Base-by-base conservation (phyloP, 2,888 invertebrate species). In the Lasioglossum marginatum region DNA sequence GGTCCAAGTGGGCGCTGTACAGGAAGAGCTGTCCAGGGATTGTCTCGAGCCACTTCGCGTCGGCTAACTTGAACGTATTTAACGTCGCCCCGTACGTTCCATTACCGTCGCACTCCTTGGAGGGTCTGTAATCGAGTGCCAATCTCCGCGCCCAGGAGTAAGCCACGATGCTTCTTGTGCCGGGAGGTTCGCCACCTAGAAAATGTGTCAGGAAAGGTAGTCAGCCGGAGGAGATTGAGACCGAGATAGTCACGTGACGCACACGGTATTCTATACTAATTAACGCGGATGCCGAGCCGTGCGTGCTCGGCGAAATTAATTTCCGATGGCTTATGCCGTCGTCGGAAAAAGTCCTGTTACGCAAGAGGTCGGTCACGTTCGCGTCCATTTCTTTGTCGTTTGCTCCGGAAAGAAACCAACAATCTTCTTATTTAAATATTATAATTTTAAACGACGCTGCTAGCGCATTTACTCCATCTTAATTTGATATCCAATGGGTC, bases 91-190 rank as follows among this genome's bases (percentile, higher is more conserved):
- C 91, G 86, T 89, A 89, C 89, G 88, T 91, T 91, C 89, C 89
- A 92, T 93, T 92, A 90, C 92, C 91, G 86, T 91, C 91, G 90
- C 94, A 94, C 89, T 94, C 92, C 88, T 90, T 92, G 85, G 94
- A 92, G 88, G 93, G 92, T 82, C 94, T 92, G 91, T 94, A 94
- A 92, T 94, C 94, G 92, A 94, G 94, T 90, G 94, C 94, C 94
- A 94, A 93, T 93, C 94, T 94, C 88, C 94, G 92, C 87, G 94
- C 96, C 92, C 96, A 96, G 52, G 97, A 97, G 94, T 96, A 97
- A 34, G 96, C 96, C 88, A 97, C 96, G 89, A 97, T 96, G 85
- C 96, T 96, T 92, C 96, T 96, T 95, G 96, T 96, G 71, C 93
- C 94, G 34, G 93, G 93, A 68, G 92, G 93, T 83, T 94, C 94